A percentile compares a stretch with the other conserved stretches of the same genome.
phyloP scores from a whole-genome alignment of 2,888 invertebrate genomes.

The Drosophila limbata region DNA sequence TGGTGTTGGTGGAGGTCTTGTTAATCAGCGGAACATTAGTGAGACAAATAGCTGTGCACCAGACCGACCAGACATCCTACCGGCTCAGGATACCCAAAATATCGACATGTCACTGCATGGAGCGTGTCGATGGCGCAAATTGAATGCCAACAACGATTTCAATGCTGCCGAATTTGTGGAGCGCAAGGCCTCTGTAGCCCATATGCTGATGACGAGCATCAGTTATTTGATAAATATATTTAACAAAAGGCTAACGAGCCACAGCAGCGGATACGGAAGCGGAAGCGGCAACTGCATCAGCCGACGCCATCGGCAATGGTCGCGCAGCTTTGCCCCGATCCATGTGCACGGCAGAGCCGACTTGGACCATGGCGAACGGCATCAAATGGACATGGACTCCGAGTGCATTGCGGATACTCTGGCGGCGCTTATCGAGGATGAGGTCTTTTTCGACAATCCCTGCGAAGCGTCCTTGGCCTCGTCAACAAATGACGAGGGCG shows the following conservation, averaged over 20 bases:
- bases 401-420: constrained; percentile 82
- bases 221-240: constrained; percentile 86
- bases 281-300: constrained; percentile 14
- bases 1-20: not conserved
- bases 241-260: constrained; percentile 83
- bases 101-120: constrained; percentile 51
- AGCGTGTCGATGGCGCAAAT: constrained; percentile 29
- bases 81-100: constrained; percentile 77
- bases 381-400: constrained; percentile 65
- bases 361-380: constrained; percentile 11
- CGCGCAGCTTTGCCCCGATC: constrained; percentile 90
- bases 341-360: constrained; percentile 69
- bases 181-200: constrained; percentile 83
- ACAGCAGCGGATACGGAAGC: not conserved
- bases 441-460: constrained; percentile 87
- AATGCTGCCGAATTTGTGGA: constrained; percentile 84
- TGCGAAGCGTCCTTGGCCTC: constrained; percentile 45
- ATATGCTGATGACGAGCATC: constrained; percentile 83
- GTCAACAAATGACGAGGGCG: constrained; percentile 30
- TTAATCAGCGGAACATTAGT: constrained; percentile 13
- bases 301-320: constrained; percentile 87
- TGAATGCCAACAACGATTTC: constrained; percentile 62
- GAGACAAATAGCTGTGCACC: constrained; percentile 49
- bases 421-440: constrained; percentile 86
- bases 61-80: constrained; percentile 85